These are phyloP conservation scores for Conistra vaccinii DNA, from an alignment of 2,888 invertebrate genomes.

Conservation along the genomic window DNA sequence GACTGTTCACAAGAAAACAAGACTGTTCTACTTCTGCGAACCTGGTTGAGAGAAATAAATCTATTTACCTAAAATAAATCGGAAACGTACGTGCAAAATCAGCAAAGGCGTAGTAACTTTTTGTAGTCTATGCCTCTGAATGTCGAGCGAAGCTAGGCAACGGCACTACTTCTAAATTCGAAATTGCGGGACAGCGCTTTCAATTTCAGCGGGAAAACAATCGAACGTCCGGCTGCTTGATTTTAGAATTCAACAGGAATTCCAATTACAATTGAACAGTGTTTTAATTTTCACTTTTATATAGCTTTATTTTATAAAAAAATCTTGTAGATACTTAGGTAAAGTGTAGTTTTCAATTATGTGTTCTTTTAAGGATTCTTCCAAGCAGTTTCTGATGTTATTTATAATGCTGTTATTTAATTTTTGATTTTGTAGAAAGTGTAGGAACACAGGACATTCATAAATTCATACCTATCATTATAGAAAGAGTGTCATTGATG, in stretches of 20 bases:
- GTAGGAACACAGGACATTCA: neutral
- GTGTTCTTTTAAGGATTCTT: neutral
- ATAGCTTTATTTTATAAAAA: neutral
- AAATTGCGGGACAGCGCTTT: slow-evolving; percentile 36
- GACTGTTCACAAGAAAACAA: slow-evolving; percentile 5
- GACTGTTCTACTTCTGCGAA: slow-evolving; percentile 24
- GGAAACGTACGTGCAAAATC: slow-evolving; percentile 32
- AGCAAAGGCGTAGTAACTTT: slow-evolving; percentile 22
- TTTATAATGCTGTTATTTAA: neutral
- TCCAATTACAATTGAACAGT: slow-evolving; percentile 4
- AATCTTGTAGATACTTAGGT: neutral
- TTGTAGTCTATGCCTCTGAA: slow-evolving; percentile 26
- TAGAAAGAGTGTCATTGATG: slow-evolving; percentile 10
- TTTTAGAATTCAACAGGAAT: slow-evolving; percentile 19
- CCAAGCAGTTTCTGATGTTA: neutral
- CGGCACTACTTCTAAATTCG: slow-evolving; percentile 43
- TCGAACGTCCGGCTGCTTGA: neutral
- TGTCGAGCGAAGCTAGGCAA: slow-evolving; percentile 13
- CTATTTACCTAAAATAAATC: neutral
- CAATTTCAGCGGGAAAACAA: slow-evolving; percentile 45
- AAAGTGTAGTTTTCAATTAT: neutral
- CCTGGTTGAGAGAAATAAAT: slow-evolving; percentile 22
- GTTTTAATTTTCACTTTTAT: neutral
- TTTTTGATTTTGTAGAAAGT: slow-evolving; percentile 30
- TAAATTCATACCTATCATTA: neutral